Base-by-base conservation (phyloP, 2,797 vertebrate genomes). In the Dryobates pubescens region DNA sequence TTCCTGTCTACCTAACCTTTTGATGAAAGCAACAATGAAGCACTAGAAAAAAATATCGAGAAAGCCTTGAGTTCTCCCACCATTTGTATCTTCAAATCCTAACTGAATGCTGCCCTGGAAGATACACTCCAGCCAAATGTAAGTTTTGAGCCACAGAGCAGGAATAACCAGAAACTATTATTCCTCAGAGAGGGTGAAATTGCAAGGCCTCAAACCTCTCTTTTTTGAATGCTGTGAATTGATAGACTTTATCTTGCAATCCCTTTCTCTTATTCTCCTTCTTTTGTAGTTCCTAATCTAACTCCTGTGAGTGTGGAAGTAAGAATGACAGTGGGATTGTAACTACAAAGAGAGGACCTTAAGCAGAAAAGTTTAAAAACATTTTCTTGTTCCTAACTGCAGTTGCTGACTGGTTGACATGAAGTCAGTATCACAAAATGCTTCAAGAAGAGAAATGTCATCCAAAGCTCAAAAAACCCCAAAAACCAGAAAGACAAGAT, bases 1-100 rank as follows among this genome's bases (percentile, higher is more conserved):
- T 23, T n/a, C 18, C 51, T 41, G 45, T 57, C 29, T 10, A 78
- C 14, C 36, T 81, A 30, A 78, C 10, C 26, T 83, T 88, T 54
- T 83, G 34, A 57, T 17, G 47, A 22, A 59, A n/a, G 13, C 7
- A 49, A 16, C 0, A 0, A n/a, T n/a, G 53, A 87, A 87, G 16
- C 12, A 16, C 10, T 22, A 27, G 29, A 43, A 75, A 72, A 85
- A 62, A 34, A 4, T 0, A 41, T 4, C 4, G 70, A 67, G 2
- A 49, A 83, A 67, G 3, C 1, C 9, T 24, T 10, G n/a, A 89
- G 68, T 86, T 89, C 2, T 47, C 9, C 4, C 5, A 79, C 38
- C 20, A 14, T 82, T 43, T 24, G 18, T 58, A 22, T 43, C 7
- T 69, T 69, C 45, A 68, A 36, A 82, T 51, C 17, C 36, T 71